Evolutionary conservation across 2,797 vertebrate genomes (phyloP), one percentile per base, ranked within the genome.

Genomic region (Apogon talboti): DNA sequence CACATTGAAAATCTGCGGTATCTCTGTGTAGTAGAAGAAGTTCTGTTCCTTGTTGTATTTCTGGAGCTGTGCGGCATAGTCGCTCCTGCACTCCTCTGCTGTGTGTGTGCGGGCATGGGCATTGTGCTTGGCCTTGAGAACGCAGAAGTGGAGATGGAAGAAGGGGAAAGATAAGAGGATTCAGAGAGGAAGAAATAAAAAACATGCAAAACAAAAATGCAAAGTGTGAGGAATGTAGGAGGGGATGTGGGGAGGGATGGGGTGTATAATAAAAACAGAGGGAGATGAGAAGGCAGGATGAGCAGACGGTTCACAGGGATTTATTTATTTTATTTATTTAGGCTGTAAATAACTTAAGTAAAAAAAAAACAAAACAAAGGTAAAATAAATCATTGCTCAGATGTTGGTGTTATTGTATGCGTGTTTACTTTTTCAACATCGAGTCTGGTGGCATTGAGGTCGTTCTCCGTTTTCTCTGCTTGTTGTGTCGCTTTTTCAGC

Each of bases 41-140:
- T 92, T 94, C 75, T 96, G 95, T 11, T 96, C 95, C 37, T 92
- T 93, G 91, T 96, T 97, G 88, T 93, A 96, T 42, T 93, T 95
- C 90, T 97, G 96, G 1, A 96, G 92, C 57, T 93, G 91, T 5
- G 93, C 90, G 0, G 96, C 96, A 0, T 97, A 97, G 41, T 95
- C 95, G 0, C 94, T 96, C 88, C 95, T 95, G 87, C 93, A 94
- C 66, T 96, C 95, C 45, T 97, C 95, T 0, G 95, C 95, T 9
- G 87, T 78, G 71, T 95, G 95, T 2, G 84, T 91, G 7, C 94
- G 93, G 12, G 82, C 43, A 40, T 94, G 91, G 15, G 94, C 93
- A 1, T 94, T 93, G 63, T 92, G 89, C 84, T 93, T 96, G 67
- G 93, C 95, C 96, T 96, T 76, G 30, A 57, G 47, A 82, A 72